Evolutionary conservation across 2,113 vertebrate species (phyloP).

Genomic region (Tetraodon nigroviridis): DNA sequence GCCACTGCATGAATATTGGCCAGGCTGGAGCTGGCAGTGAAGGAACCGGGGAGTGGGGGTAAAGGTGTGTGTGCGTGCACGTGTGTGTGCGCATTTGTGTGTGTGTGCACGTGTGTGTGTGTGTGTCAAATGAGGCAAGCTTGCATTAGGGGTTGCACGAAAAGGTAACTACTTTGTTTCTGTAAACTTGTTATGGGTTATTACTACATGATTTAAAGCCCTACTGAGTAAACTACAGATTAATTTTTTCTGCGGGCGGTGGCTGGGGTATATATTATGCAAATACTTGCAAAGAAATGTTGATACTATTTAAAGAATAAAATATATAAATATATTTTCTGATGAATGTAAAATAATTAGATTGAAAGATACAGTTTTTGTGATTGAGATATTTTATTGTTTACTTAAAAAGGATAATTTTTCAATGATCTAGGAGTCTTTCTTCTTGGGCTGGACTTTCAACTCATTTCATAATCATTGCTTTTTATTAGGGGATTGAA

Average conservation of each 20-base stretch:
- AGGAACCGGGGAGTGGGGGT: constrained; percentile 8
- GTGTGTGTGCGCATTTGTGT: background rate
- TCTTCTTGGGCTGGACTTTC: constrained; percentile 18
- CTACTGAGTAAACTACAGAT: constrained; percentile 18
- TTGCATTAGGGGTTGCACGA: constrained; percentile 5
- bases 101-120: too few relatives aligned
- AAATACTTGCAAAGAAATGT: background rate
- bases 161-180: background rate
- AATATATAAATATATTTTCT: too few relatives aligned
- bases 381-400: too few relatives aligned
- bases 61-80: constrained; percentile 38
- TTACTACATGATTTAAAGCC: constrained; percentile 18
- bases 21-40: constrained; percentile 67
- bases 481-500: constrained; percentile 46
- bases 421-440: too few relatives aligned
- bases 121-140: constrained; percentile 12
- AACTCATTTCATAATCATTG: constrained; percentile 57
- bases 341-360: too few relatives aligned
- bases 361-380: too few relatives aligned
- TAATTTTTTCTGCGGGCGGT: constrained; percentile 2
- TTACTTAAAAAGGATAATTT: too few relatives aligned
- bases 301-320: too few relatives aligned
- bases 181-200: constrained; percentile 4
- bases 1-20: constrained; percentile 95
- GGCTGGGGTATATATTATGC: background rate